Evolutionary conservation across 2,888 invertebrate genomes (phyloP).

Genomic region (Anarsia innoxiella): DNA sequence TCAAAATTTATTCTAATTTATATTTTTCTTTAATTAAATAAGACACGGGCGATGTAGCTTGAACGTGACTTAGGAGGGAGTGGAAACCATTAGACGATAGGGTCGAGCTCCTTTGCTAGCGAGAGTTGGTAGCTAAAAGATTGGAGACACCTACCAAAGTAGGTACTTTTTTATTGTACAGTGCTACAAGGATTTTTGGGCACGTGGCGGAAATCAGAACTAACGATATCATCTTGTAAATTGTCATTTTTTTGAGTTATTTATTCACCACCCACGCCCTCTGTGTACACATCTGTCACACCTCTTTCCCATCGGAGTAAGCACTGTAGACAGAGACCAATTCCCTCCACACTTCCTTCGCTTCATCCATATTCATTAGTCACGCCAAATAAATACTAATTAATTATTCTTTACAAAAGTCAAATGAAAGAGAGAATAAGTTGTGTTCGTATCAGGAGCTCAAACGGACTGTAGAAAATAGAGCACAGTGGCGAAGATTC

Average conservation of each 20-base stretch:
- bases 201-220: no score
- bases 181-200: no score
- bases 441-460: no score
- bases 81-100: constrained; percentile 40
- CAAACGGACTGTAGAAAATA: no score
- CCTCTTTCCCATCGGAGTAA: no score
- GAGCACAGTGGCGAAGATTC: no score
- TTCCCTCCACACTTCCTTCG: no score
- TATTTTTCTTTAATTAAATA: constrained; percentile 65
- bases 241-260: neutral
- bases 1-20: constrained; percentile 54
- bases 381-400: no score
- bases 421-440: no score
- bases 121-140: neutral
- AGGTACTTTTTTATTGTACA: neutral
- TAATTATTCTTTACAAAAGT: no score
- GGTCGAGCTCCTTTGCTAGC: constrained; percentile 15
- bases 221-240: neutral
- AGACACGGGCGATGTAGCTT: constrained; percentile 45
- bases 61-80: constrained; percentile 42
- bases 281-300: neutral
- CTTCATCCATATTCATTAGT: no score
- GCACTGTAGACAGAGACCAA: no score
- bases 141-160: neutral
- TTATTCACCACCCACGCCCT: neutral